phyloP scores from a whole-genome alignment of 2,888 invertebrate genomes.

The Brachypalpus laphriformis region DNA sequence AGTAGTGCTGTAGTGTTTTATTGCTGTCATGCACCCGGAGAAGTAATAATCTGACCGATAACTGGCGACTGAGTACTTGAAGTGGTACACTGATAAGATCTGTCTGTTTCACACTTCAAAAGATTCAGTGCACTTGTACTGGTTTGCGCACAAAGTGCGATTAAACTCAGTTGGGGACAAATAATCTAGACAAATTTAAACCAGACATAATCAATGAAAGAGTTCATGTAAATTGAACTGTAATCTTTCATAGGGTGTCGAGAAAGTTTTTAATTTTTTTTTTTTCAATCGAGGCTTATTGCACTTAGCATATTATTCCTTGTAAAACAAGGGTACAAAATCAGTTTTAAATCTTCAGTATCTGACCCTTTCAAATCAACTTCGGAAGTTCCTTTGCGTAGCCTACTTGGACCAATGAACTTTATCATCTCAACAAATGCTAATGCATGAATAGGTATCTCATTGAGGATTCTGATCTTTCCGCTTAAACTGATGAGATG shows the following conservation, averaged over 20 bases:
- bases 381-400: too few species aligned
- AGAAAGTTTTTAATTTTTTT: not conserved
- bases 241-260: not conserved
- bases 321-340: too few species aligned
- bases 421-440: too few species aligned
- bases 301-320: too few species aligned
- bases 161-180: not conserved
- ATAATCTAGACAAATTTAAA: not conserved
- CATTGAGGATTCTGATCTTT: too few species aligned
- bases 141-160: not conserved
- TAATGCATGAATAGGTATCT: too few species aligned
- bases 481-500: too few species aligned
- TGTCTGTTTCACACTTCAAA: not conserved
- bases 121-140: constrained; percentile 27
- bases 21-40: not conserved
- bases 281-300: too few species aligned
- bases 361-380: too few species aligned
- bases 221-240: not conserved
- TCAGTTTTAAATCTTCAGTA: too few species aligned
- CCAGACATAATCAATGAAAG: not conserved
- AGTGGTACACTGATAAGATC: constrained; percentile 14
- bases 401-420: too few species aligned
- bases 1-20: not conserved
- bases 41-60: constrained; percentile 23
- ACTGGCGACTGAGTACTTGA: constrained; percentile 7